Base-by-base conservation (phyloP, 2,888 invertebrate species). In the Archips xylosteana region DNA sequence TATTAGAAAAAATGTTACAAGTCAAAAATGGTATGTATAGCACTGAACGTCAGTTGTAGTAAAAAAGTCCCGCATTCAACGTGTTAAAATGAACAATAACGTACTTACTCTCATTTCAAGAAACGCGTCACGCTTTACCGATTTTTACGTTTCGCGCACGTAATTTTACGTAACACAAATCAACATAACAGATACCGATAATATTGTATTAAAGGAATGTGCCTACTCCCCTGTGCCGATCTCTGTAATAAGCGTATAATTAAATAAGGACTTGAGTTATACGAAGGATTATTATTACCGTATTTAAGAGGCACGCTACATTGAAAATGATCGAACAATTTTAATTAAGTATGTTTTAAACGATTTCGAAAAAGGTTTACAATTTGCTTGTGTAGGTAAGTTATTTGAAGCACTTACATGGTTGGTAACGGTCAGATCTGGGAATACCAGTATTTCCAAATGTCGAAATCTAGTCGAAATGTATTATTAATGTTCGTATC, bases 141-240 rank as follows among this genome's bases (percentile, higher is more conserved):
- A 49, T 51, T 65, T 42, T 65, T 47, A 36, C 61, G 49, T 61
- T 13, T 64, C 63, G n/a, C 60, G 57, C 42, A 59, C 13, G 64
- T 64, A 75, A 70, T 60, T 65, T 65, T 34, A 65, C 57, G 64
- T 32, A 54, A n/a, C 61, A 59, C 63, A 68, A 75, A 75, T 72
- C 72, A 72, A 65, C 61, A 64, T 68, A 74, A 65, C 15, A 34
- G 59, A 70, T 60, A 8, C 6, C 64, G 68, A 51, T 73, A 68
- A 69, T 64, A 65, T 70, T 74, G 69, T 70, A 70, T 74, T 70
- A 74, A 64, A 65, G 42, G 51, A 65, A 70, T 61, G 60, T 54
- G 1, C 23, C 23, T 23, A 32, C 12, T 57, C 57, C 32, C 57
- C 65, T 51, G 59, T 51, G 59, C 54, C 42, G 39, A 57, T 54